phyloP scores from a whole-genome alignment of 2,888 invertebrate species.

The Sclerodermus sp. region DNA sequence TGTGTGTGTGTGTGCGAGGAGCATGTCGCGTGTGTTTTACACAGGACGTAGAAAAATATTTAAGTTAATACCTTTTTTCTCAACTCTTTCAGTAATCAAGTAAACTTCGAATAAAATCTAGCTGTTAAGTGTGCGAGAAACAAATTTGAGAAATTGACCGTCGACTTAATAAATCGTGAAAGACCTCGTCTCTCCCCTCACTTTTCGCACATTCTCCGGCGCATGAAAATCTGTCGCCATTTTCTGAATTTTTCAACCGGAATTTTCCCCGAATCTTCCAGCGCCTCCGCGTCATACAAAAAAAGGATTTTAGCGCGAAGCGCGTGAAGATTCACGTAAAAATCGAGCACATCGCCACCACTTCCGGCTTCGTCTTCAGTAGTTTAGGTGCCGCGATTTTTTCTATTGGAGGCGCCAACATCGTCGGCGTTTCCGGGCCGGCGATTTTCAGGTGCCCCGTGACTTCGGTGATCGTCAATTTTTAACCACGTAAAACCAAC shows the following conservation, averaged over 20 bases:
- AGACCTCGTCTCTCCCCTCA: no score
- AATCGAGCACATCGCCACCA: conserved; percentile 10
- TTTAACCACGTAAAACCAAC: conserved; percentile 34
- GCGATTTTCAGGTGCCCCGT: conserved; percentile 50
- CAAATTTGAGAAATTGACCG: no score
- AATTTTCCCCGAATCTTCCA: conserved; percentile 21
- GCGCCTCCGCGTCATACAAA: conserved; percentile 42
- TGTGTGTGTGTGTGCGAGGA: no score
- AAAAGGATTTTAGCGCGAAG: conserved; percentile 35
- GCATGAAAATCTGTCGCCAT: background rate
- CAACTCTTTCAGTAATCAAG: no score
- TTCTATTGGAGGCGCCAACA: conserved; percentile 36
- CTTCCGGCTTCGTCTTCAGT: no score
- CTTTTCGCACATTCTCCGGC: background rate
- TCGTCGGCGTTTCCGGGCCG: conserved; percentile 44
- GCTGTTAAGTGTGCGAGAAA: no score
- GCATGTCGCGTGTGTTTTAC: no score
- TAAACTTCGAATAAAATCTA: no score
- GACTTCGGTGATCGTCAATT: conserved; percentile 24
- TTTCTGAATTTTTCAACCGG: background rate
- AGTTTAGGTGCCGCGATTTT: no score
- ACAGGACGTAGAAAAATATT: no score
- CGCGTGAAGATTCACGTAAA: conserved; percentile 26
- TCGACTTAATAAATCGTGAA: no score
- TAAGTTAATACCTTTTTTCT: no score